These are phyloP conservation scores for Drosophila parvula DNA, from an alignment of 1,140 invertebrate genomes.

Conservation along the genomic window DNA sequence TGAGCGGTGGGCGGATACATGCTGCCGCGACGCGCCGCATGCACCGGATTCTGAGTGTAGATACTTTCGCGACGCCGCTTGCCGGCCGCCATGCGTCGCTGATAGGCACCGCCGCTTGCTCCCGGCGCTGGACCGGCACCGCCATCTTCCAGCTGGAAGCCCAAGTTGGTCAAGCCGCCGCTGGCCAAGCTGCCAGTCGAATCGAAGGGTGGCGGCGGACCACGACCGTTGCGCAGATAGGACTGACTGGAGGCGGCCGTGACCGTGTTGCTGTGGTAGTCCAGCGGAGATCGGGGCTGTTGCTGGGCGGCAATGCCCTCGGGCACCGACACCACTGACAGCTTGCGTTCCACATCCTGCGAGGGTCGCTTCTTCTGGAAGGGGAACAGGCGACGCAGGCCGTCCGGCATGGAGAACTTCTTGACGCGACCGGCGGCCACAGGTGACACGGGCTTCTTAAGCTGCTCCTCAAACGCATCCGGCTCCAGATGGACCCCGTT, in stretches of 20 bases:
- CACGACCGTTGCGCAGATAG: conserved; percentile 67
- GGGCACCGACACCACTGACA: conserved; percentile 76
- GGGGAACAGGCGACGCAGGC: conserved; percentile 70
- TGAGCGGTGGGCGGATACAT: conserved; percentile 64
- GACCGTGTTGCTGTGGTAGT: conserved; percentile 82
- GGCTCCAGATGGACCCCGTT: conserved; percentile 64
- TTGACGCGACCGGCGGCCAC: conserved; percentile 52
- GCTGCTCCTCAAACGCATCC: conserved; percentile 56
- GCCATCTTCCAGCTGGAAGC: conserved; percentile 66
- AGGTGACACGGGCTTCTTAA: conserved; percentile 44
- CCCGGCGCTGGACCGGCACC: conserved; percentile 33
- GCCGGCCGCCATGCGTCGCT: conserved; percentile 50
- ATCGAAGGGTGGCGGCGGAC: conserved; percentile 48
- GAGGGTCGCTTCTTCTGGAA: conserved; percentile 74
- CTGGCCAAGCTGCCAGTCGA: conserved; percentile 60
- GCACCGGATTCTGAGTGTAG: conserved; percentile 73
- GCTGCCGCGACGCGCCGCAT: conserved; percentile 66
- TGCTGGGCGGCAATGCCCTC: conserved; percentile 57
- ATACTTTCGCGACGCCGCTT: conserved; percentile 71
- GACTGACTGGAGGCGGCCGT: conserved; percentile 83
- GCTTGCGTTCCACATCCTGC: conserved; percentile 72
- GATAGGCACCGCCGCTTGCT: conserved; percentile 46
- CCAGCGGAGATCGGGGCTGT: conserved; percentile 54
- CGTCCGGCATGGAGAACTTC: conserved; percentile 82
- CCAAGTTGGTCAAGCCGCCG: conserved; percentile 48